Conservation (phyloP, 2,113 vertebrate genomes). For the Grallaria varia region DNA sequence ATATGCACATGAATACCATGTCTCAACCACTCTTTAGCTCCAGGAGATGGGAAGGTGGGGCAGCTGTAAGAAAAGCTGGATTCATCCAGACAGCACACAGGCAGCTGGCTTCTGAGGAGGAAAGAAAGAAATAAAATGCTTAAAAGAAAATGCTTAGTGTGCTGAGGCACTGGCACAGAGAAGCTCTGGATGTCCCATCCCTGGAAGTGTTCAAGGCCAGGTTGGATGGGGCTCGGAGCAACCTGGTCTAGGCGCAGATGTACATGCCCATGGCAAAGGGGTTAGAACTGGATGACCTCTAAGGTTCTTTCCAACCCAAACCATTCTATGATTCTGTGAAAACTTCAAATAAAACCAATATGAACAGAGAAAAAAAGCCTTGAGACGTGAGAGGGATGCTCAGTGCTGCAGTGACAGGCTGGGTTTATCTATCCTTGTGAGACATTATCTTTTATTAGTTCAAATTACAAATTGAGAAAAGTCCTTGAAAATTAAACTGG, state of each 20-base stretch:
- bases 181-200: background rate
- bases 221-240: background rate
- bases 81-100: background rate
- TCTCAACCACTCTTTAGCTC: background rate
- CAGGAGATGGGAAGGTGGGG: slow-evolving; percentile 40
- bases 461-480: background rate
- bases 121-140: background rate
- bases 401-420: background rate
- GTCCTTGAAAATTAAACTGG: background rate
- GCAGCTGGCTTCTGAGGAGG: background rate
- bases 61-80: background rate
- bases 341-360: background rate
- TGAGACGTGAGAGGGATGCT: background rate
- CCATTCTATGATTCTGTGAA: background rate
- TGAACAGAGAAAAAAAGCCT: background rate
- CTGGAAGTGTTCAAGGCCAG: background rate
- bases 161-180: background rate
- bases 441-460: background rate
- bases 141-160: background rate
- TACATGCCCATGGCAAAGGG: background rate
- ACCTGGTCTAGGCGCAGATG: background rate
- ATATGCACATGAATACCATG: background rate
- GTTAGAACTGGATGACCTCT: accelerated
- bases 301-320: background rate
- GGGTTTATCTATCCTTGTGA: background rate